phyloP scores from a whole-genome alignment of 2,797 vertebrate species.

The Smutsia temminckii region DNA sequence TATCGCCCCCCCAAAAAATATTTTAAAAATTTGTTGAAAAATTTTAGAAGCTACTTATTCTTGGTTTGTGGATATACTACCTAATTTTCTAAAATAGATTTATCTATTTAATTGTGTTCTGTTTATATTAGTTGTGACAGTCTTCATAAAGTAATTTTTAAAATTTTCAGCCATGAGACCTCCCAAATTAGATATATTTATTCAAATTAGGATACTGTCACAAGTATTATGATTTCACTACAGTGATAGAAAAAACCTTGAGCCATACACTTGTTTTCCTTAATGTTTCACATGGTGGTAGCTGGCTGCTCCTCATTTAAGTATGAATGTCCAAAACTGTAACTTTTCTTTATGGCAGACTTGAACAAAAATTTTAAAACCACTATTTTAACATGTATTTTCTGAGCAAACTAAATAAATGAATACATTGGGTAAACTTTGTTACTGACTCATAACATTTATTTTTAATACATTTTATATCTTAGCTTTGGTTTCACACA shows the following conservation, averaged over 20 bases:
- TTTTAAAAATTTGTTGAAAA: neutral
- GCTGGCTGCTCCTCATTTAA: neutral
- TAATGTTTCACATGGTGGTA: neutral
- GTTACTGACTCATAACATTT: neutral
- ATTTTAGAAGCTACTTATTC: constrained; percentile 4
- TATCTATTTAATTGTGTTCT: neutral
- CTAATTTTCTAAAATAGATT: neutral
- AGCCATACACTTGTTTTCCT: neutral
- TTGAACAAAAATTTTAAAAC: neutral
- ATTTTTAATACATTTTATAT: neutral
- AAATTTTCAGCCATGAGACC: neutral
- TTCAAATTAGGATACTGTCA: neutral
- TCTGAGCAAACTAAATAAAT: neutral
- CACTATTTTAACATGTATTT: constrained; percentile 8
- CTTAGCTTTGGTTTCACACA: too few relatives aligned
- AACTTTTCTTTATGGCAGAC: neutral
- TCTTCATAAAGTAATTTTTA: neutral
- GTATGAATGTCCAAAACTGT: neutral
- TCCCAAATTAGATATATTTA: neutral
- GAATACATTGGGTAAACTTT: neutral
- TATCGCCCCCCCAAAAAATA: too few relatives aligned
- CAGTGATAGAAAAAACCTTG: neutral
- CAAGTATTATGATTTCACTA: neutral
- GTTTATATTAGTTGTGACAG: constrained; percentile 4
- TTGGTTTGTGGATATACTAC: neutral